Evolutionary conservation across 1,140 invertebrate species (phyloP).

Genomic region (Lithobius niger): DNA sequence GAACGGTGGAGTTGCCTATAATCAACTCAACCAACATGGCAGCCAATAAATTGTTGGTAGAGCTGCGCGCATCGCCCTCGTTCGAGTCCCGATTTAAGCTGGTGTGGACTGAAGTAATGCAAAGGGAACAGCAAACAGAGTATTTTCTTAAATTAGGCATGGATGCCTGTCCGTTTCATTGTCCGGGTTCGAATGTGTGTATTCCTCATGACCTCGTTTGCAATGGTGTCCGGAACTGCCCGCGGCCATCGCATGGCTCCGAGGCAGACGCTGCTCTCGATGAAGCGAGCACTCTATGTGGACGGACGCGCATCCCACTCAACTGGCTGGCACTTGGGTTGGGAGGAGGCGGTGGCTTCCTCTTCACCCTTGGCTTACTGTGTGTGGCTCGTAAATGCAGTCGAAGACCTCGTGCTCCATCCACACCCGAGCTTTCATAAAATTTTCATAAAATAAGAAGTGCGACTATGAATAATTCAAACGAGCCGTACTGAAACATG

Average conservation of each 20-base stretch:
- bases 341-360: conserved; percentile 30
- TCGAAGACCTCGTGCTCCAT: too few relatives aligned
- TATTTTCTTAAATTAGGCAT: conserved; percentile 3
- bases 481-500: too few relatives aligned
- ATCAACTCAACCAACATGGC: conserved; percentile 10
- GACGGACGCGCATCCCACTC: conserved; percentile 22
- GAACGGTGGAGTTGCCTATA: not conserved
- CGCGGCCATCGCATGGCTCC: conserved; percentile 22
- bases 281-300: conserved; percentile 48
- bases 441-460: too few relatives aligned
- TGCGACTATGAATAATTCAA: too few relatives aligned
- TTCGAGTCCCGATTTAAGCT: conserved; percentile 55
- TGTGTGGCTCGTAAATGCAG: not conserved
- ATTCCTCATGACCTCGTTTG: conserved; percentile 65
- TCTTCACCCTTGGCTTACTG: not conserved
- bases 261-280: conserved; percentile 36
- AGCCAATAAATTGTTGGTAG: conserved; percentile 6
- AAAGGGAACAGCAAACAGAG: conserved; percentile 38
- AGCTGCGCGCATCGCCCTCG: not conserved
- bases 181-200: conserved; percentile 63
- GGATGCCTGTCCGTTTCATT: conserved; percentile 53
- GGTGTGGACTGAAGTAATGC: conserved; percentile 76
- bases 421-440: too few relatives aligned
- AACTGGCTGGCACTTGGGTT: conserved; percentile 40
- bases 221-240: conserved; percentile 74